Conservation (phyloP, 2,888 invertebrate species). For the Erebia aethiops region DNA sequence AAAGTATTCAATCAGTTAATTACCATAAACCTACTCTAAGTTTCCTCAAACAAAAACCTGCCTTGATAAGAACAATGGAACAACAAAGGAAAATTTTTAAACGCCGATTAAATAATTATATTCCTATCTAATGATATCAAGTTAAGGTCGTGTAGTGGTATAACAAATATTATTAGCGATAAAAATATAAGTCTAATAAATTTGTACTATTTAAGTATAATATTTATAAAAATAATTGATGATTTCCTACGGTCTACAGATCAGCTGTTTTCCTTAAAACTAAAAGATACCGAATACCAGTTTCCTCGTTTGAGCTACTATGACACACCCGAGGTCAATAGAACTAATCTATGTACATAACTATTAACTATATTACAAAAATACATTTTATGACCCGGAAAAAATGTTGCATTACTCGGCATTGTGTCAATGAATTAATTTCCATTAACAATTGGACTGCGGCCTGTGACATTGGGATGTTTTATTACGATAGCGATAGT, state of each 20-base stretch:
- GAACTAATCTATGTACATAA: slow-evolving; percentile 24
- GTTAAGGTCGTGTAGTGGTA: neutral
- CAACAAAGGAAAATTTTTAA: slow-evolving; percentile 4
- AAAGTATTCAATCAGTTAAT: slow-evolving; percentile 6
- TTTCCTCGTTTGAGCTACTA: slow-evolving; percentile 27
- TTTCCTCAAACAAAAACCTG: slow-evolving; percentile 22
- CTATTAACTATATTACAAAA: slow-evolving; percentile 23
- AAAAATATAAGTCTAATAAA: neutral
- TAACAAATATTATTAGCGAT: neutral
- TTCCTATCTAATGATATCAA: neutral
- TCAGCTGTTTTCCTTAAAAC: slow-evolving; percentile 22
- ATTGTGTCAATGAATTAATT: slow-evolving; percentile 35
- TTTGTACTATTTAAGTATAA: too few relatives aligned
- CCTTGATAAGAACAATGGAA: slow-evolving; percentile 34
- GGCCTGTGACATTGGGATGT: slow-evolving; percentile 26
- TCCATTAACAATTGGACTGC: slow-evolving; percentile 25
- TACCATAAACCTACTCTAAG: slow-evolving; percentile 10
- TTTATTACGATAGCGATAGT: neutral
- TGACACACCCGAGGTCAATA: slow-evolving; percentile 33
- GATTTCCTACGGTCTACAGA: slow-evolving; percentile 1
- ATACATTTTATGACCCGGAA: slow-evolving; percentile 30
- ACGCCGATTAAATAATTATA: neutral
- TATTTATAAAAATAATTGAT: neutral
- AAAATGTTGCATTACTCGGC: slow-evolving; percentile 22
- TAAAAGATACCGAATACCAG: neutral